phyloP scores from a whole-genome alignment of 64 coral and sea anemone genomes.

The Dendronephthya gigantea region DNA sequence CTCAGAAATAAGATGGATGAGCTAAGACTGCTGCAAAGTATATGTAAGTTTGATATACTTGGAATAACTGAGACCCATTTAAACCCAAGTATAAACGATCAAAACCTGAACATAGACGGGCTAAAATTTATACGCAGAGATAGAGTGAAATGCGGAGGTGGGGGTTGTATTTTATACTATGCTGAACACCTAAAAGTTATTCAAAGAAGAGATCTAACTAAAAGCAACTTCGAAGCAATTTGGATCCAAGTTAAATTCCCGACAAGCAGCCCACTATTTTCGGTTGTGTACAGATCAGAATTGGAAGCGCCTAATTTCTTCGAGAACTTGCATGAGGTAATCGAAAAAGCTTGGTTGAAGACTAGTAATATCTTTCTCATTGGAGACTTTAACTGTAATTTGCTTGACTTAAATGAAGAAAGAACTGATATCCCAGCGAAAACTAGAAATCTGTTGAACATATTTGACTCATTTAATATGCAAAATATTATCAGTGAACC shows the following conservation, averaged over 20 bases:
- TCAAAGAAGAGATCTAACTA: background rate
- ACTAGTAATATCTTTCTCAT: background rate
- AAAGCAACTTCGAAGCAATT: background rate
- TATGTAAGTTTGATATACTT: background rate
- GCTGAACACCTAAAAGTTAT: background rate
- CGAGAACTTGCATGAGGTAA: too few relatives aligned
- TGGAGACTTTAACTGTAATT: background rate
- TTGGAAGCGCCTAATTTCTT: too few relatives aligned
- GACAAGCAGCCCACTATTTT: background rate
- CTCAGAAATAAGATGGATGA: background rate
- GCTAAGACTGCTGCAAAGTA: background rate
- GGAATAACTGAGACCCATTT: background rate
- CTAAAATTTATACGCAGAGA: background rate
- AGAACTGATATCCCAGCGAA: background rate
- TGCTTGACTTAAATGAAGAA: background rate
- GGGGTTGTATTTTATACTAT: background rate
- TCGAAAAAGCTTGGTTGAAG: too few relatives aligned
- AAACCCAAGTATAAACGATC: background rate
- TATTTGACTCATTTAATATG: constrained; percentile 14
- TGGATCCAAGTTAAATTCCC: background rate
- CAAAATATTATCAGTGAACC: constrained; percentile 13
- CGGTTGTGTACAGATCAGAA: background rate
- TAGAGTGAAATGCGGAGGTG: background rate
- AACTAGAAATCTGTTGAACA: background rate
- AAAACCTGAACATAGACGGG: background rate